A percentile compares a stretch with the other conserved stretches of the same genome.
These are phyloP conservation scores for Hirtodrosophila histrioides DNA, from an alignment of 2,888 invertebrate species.

Conservation along the genomic window DNA sequence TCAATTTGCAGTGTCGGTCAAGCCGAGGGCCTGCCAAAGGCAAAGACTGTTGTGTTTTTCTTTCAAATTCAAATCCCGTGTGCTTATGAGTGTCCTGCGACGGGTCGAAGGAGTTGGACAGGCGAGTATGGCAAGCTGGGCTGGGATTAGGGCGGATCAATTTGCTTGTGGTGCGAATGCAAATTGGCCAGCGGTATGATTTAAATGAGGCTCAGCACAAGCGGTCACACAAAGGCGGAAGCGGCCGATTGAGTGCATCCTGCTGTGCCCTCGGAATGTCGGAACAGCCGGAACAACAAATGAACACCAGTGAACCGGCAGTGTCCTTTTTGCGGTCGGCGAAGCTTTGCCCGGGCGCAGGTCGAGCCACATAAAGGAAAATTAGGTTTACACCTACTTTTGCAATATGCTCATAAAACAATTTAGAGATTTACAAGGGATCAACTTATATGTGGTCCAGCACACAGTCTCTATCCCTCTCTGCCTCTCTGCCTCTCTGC, in stretches of 20 bases:
- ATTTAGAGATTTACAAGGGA: slow-evolving; percentile 76
- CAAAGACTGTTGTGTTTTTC: slow-evolving; percentile 55
- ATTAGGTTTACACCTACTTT: slow-evolving; percentile 77
- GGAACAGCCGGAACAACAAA: slow-evolving; percentile 60
- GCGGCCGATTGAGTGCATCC: slow-evolving; percentile 48
- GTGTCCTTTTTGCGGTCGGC: slow-evolving; percentile 56
- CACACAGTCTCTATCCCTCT: neutral
- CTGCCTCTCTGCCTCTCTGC: neutral
- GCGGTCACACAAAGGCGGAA: slow-evolving; percentile 63
- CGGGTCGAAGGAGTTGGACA: slow-evolving; percentile 28
- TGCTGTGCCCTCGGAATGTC: slow-evolving; percentile 37
- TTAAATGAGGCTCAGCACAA: slow-evolving; percentile 73
- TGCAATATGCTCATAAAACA: slow-evolving; percentile 76
- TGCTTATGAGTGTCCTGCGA: slow-evolving; percentile 27
- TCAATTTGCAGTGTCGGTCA: slow-evolving; percentile 41
- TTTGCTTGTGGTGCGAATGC: slow-evolving; percentile 82
- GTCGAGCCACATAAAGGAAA: slow-evolving; percentile 63
- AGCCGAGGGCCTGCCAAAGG: slow-evolving; percentile 34
- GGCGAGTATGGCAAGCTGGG: neutral
- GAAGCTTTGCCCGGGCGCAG: slow-evolving; percentile 41
- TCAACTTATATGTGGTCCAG: slow-evolving; percentile 61
- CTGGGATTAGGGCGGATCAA: slow-evolving; percentile 81
- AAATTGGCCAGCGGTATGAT: slow-evolving; percentile 79
- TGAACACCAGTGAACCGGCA: slow-evolving; percentile 13
- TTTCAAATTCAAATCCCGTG: slow-evolving; percentile 60